Base-by-base conservation (phyloP, 2,113 vertebrate genomes). In the Periophthalmus modestus region DNA sequence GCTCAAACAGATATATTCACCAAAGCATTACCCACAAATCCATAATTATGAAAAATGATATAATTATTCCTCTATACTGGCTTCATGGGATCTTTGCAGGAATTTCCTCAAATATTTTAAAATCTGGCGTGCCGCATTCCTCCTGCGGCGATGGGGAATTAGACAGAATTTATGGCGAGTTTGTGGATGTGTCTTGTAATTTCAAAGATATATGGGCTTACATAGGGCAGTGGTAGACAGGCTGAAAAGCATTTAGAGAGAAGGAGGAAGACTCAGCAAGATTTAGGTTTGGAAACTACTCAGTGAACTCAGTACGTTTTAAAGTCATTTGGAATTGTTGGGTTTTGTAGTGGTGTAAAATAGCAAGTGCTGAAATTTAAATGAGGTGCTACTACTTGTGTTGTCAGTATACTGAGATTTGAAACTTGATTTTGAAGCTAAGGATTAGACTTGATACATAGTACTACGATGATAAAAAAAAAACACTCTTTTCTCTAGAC, bases 211-310 rank as follows among this genome's bases (percentile, higher is more conserved):
- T 55, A 57, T 77, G 18, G n/a, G 47, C 61, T 57, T 57, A 16
- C 55, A 62, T 18, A 62, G 12, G 7, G 9, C 6, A 46, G 28
- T 33, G 24, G 21, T 24, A 73, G 73, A 48, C 72, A 81, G 47
- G 72, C 62, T 34, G 70, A 66, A 73, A 69, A 61, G 57, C 52
- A 47, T 28, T 47, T 21, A 6, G 28, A 61, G 74, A 58, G 4
- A 61, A 46, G 50, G 57, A 54, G 73, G 23, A 55, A 39, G 55
- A 58, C 43, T 50, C 16, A 21, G 19, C 21, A 15, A 61, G 62
- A 71, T 80, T 58, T 61, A 71, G 28, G 18, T 52, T 34, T 66
- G 72, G 70, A 78, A 46, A 76, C 69, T 34, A 10, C n/a, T 9
- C 52, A 0, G 19, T 10, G 39, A 43, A 43, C 39, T 9, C 39